Evolutionary conservation across 2,113 vertebrate genomes (phyloP).

Genomic region (Takifugu bimaculatus): DNA sequence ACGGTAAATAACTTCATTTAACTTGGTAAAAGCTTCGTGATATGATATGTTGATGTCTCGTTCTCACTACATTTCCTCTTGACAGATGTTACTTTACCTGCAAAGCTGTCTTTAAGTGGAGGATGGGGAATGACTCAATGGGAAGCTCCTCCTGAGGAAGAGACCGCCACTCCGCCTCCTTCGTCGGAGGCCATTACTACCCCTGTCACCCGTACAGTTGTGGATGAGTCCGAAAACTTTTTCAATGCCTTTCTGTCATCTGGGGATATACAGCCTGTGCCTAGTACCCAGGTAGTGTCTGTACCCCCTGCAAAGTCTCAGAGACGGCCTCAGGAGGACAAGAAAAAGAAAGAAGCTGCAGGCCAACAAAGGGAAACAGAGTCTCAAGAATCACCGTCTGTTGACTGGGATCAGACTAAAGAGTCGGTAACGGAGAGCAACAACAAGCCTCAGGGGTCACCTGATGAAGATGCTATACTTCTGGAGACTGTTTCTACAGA

Average conservation of each 20-base stretch:
- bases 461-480: conserved; percentile 35
- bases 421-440: conserved; percentile 45
- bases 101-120: conserved; percentile 79
- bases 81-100: conserved; percentile 67
- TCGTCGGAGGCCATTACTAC: conserved; percentile 94
- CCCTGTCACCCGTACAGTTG: conserved; percentile 88
- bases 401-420: conserved; percentile 36
- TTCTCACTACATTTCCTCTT: conserved; percentile 1
- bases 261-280: conserved; percentile 74
- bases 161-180: conserved; percentile 62
- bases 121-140: conserved; percentile 92
- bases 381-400: conserved; percentile 13
- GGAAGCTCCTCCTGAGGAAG: conserved; percentile 79
- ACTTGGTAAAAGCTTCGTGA: neutral
- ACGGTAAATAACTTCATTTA: conserved; percentile 70
- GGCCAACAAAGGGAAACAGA: conserved; percentile 31
- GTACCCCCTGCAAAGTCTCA: conserved; percentile 89
- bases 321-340: conserved; percentile 76
- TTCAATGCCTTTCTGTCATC: conserved; percentile 92
- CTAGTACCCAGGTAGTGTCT: conserved; percentile 84
- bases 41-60: neutral
- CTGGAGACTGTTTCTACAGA: conserved; percentile 48
- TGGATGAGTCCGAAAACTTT: conserved; percentile 95
- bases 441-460: conserved; percentile 24
- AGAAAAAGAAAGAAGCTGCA: conserved; percentile 31